Percentiles rank a stretch among this genome's conserved stretches.
Conservation (phyloP, 2,888 invertebrate species). For the Hecatera dysodea region DNA sequence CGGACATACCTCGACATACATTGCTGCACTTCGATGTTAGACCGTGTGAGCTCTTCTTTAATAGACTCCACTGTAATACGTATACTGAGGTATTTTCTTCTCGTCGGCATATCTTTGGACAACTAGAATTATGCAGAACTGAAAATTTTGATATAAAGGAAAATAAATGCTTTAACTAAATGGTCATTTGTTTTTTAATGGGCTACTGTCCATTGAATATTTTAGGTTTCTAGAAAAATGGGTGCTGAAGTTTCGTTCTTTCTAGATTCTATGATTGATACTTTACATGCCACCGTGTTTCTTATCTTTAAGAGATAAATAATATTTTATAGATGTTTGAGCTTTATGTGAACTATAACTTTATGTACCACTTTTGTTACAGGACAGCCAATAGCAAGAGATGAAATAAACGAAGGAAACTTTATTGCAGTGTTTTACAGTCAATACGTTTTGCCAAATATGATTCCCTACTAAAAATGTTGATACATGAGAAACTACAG, state of each 20-base stretch:
- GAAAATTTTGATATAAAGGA: neutral
- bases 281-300: neutral
- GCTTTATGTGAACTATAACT: neutral
- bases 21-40: too few relatives aligned
- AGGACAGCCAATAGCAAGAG: neutral
- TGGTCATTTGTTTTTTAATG: slow-evolving; percentile 12
- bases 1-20: too few relatives aligned
- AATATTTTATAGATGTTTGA: neutral
- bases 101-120: neutral
- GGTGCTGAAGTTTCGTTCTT: slow-evolving; percentile 21
- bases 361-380: neutral
- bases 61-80: too few relatives aligned
- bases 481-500: neutral
- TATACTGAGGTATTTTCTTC: too few relatives aligned
- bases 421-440: neutral
- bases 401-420: neutral
- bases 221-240: slow-evolving; percentile 22
- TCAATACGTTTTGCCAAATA: neutral
- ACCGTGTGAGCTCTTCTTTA: too few relatives aligned
- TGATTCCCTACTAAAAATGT: neutral
- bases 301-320: neutral
- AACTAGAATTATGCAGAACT: neutral
- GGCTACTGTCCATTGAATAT: neutral
- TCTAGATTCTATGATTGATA: too few relatives aligned
- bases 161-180: neutral